A percentile compares a stretch with the other conserved stretches of the same genome.
phyloP scores from a whole-genome alignment of 2,113 vertebrate species.

The Elephas maximus region DNA sequence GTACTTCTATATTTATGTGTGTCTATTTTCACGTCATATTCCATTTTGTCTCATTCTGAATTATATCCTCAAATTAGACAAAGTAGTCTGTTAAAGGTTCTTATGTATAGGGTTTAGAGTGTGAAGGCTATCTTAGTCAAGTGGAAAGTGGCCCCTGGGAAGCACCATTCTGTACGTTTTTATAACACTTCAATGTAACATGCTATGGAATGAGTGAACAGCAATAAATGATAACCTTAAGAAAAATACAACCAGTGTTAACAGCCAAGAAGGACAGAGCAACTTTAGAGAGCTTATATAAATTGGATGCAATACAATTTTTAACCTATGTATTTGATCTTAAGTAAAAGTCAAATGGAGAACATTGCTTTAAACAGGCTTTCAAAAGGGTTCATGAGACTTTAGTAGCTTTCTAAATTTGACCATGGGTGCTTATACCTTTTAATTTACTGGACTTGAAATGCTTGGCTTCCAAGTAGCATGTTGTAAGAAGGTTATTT shows the following conservation, averaged over 20 bases:
- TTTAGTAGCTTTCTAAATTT: slow-evolving; percentile 80
- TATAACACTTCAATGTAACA: neutral
- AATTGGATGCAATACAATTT: slow-evolving; percentile 42
- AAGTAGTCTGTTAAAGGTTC: neutral
- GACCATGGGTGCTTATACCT: slow-evolving; percentile 75
- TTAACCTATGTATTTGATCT: slow-evolving; percentile 67
- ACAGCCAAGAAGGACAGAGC: slow-evolving; percentile 25
- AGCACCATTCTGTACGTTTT: neutral
- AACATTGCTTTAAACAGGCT: slow-evolving; percentile 64
- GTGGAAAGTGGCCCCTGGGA: neutral
- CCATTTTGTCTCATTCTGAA: neutral
- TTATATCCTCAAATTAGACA: neutral
- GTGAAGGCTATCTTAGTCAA: neutral
- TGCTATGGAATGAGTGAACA: neutral
- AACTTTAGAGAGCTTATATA: slow-evolving; percentile 25
- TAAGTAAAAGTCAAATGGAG: slow-evolving; percentile 65
- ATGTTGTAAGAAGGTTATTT: slow-evolving; percentile 74
- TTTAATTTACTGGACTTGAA: slow-evolving; percentile 82
- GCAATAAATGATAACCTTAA: neutral
- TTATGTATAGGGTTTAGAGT: neutral
- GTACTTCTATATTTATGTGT: neutral
- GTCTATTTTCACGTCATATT: neutral
- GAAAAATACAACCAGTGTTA: neutral
- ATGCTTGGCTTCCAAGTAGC: slow-evolving; percentile 81
- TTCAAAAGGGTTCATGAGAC: slow-evolving; percentile 70